Percentiles rank a stretch among this genome's conserved stretches.
phyloP scores from a whole-genome alignment of 2,113 vertebrate genomes.

The Scomber colias region DNA sequence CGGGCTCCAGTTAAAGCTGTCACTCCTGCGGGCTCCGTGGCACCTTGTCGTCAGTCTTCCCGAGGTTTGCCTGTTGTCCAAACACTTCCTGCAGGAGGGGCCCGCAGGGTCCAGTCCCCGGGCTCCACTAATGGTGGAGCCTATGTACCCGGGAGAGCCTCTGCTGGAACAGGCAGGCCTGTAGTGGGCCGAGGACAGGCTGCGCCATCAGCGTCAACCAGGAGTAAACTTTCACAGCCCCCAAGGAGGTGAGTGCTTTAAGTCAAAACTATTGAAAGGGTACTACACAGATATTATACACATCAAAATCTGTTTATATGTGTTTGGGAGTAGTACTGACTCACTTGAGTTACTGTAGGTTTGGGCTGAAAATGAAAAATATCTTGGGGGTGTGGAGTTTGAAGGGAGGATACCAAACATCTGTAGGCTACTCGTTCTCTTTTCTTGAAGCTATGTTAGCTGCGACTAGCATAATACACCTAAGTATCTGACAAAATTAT shows the following conservation, averaged over 20 bases:
- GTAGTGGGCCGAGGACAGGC: constrained; percentile 71
- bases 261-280: background rate
- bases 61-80: constrained; percentile 83
- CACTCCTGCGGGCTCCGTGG: constrained; percentile 79
- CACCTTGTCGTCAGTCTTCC: constrained; percentile 79
- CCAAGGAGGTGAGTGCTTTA: constrained; percentile 83
- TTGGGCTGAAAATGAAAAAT: too few relatives aligned
- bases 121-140: constrained; percentile 73
- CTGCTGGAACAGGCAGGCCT: constrained; percentile 72
- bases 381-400: too few relatives aligned
- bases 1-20: constrained; percentile 87
- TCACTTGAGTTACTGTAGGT: too few relatives aligned
- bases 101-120: constrained; percentile 82
- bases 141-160: constrained; percentile 65
- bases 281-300: too few relatives aligned
- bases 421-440: too few relatives aligned
- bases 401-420: too few relatives aligned
- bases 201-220: constrained; percentile 70
- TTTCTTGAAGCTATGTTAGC: too few relatives aligned
- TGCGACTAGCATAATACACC: too few relatives aligned
- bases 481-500: background rate
- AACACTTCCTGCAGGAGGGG: constrained; percentile 42
- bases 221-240: constrained; percentile 84
- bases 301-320: background rate
- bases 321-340: too few relatives aligned